Evolutionary conservation across 2,888 invertebrate species (phyloP), one percentile per base, ranked within the genome.

Genomic region (Hyppa rectilinea): DNA sequence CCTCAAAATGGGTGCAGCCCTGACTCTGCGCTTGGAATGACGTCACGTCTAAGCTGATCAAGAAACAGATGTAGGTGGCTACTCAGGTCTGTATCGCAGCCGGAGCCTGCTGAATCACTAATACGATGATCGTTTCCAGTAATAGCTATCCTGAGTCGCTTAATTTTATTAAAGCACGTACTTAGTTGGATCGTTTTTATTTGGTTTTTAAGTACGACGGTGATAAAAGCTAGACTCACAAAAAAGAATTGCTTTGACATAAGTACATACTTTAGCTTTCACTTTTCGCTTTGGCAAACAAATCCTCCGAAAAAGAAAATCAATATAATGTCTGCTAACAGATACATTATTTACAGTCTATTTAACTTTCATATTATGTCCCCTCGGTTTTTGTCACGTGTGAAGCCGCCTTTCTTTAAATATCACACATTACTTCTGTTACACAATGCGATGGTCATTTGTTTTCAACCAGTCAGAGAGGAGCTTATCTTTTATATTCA

Each of bases 381-480:
- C 14, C 2, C 38, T 52, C 23, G 50, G 5, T 64, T 36, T 31
- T 31, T 4, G 31, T 36, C 50, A 62, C 52, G 65, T 60, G 40
- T 49, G 31, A 53, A 50, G 12, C 26, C 45, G 52, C 38, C 40
- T 62, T 75, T 80, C 70, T 71, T 80, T 80, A 75, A 79, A 71
- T 61, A 80, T 80, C 40, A 45, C 59, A 36, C 55, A 64, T 52
- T 61, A 52, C 43, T 52, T 60, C 61, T 64, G 17, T 64, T 80
- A 62, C 76, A 79, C 80, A 76, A 79, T 79, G 61, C 71, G 80
- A 64, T 60, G 17, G 52, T 63, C 52, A 80, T 79, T 80, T 80
- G 65, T 76, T 66, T 49, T 38, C 17, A 43, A 63, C n/a, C 43
- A 14, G 53, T 34, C 26, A 36, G 5, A 23, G 52, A 14, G 7